phyloP scores from a whole-genome alignment of 2,888 invertebrate genomes.

The Abscondita cerata region DNA sequence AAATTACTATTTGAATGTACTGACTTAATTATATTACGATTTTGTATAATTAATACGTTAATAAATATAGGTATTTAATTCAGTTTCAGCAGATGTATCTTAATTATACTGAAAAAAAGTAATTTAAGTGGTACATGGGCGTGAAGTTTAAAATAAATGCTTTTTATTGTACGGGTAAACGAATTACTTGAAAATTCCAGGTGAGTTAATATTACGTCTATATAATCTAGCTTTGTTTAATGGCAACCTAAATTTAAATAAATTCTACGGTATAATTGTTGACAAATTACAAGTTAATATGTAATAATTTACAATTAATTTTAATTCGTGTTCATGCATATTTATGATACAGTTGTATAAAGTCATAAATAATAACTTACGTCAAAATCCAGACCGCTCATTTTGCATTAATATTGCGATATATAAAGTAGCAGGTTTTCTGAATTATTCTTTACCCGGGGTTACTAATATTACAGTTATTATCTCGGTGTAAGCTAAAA shows the following conservation, averaged over 20 bases:
- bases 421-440: slow-evolving; percentile 38
- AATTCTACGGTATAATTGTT: slow-evolving; percentile 36
- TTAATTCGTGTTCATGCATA: slow-evolving; percentile 18
- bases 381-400: slow-evolving; percentile 33
- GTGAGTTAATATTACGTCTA: slow-evolving; percentile 14
- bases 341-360: slow-evolving; percentile 26
- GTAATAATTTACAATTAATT: slow-evolving; percentile 30
- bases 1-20: too few species aligned
- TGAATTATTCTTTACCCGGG: slow-evolving; percentile 36
- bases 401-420: slow-evolving; percentile 37
- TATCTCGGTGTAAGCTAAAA: slow-evolving; percentile 33
- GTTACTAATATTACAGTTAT: slow-evolving; percentile 38
- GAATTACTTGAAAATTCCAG: slow-evolving; percentile 17
- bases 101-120: slow-evolving; percentile 10
- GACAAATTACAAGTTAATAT: slow-evolving; percentile 38
- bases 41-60: too few species aligned
- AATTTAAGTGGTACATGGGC: slow-evolving; percentile 7
- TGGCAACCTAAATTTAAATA: slow-evolving; percentile 20
- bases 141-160: slow-evolving; percentile 19
- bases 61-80: slow-evolving; percentile 8
- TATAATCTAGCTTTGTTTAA: slow-evolving; percentile 18
- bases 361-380: slow-evolving; percentile 33
- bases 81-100: slow-evolving; percentile 12
- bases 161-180: slow-evolving; percentile 10
- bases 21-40: too few species aligned